phyloP scores from a whole-genome alignment of 2,888 invertebrate species.

The Pachymerium ferrugineum region DNA sequence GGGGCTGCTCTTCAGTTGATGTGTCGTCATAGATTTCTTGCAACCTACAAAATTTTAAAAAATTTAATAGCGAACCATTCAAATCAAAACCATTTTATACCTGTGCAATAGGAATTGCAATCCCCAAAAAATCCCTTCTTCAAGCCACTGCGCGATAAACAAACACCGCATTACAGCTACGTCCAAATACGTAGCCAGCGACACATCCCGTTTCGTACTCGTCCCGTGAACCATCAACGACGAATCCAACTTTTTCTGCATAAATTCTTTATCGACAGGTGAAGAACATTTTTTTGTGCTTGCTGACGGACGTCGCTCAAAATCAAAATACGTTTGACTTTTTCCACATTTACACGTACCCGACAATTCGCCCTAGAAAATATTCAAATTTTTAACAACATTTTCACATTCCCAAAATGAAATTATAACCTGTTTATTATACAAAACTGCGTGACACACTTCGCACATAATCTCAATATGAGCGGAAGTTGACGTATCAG shows the following conservation, averaged over 20 bases:
- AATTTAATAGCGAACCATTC: too few relatives aligned
- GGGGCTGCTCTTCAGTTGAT: slow-evolving; percentile 67
- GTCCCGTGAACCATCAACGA: slow-evolving; percentile 33
- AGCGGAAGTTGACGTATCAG: slow-evolving; percentile 34
- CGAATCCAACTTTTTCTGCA: slow-evolving; percentile 56
- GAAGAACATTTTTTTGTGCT: slow-evolving; percentile 36
- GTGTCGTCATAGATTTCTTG: slow-evolving; percentile 82
- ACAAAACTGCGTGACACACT: slow-evolving; percentile 30
- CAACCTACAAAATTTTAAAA: slow-evolving; percentile 60
- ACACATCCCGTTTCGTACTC: slow-evolving; percentile 26
- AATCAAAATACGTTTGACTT: not conserved
- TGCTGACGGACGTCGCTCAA: not conserved
- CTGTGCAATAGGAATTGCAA: slow-evolving; percentile 83
- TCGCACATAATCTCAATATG: slow-evolving; percentile 33
- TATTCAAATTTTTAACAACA: not conserved
- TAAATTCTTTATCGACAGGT: slow-evolving; percentile 72
- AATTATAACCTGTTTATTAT: slow-evolving; percentile 29
- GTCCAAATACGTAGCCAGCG: slow-evolving; percentile 88
- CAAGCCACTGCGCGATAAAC: slow-evolving; percentile 95
- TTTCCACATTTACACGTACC: slow-evolving; percentile 29
- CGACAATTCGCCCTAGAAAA: slow-evolving; percentile 23
- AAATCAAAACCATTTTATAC: slow-evolving; percentile 53
- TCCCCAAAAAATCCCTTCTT: slow-evolving; percentile 97
- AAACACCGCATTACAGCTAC: slow-evolving; percentile 92
- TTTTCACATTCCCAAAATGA: not conserved